Percentiles rank a stretch among this genome's conserved stretches.
These are phyloP conservation scores for Leptopilina boulardi DNA, from an alignment of 1,140 invertebrate genomes.

Conservation along the genomic window DNA sequence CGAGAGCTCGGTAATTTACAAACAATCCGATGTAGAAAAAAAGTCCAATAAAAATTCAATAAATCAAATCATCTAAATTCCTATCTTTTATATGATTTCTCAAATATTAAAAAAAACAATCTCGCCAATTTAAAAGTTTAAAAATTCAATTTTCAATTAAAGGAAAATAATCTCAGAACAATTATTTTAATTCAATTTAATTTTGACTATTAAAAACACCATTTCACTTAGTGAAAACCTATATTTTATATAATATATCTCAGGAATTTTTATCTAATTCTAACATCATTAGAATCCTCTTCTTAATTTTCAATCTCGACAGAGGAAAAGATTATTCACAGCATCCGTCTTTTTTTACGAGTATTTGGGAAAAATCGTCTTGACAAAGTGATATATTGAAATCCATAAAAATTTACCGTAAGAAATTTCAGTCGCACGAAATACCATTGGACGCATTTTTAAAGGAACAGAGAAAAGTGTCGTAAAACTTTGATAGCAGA, in stretches of 20 bases:
- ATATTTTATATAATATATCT: not conserved
- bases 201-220: too few species aligned
- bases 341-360: not conserved
- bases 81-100: not conserved
- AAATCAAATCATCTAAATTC: not conserved
- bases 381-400: conserved; percentile 20
- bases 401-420: conserved; percentile 15
- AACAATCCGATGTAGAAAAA: not conserved
- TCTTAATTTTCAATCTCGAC: not conserved
- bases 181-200: too few species aligned
- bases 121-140: too few species aligned
- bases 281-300: not conserved
- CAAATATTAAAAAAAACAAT: not conserved
- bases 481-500: not conserved
- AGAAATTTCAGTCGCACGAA: not conserved
- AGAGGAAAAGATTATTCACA: not conserved
- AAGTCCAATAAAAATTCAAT: not conserved
- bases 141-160: too few species aligned
- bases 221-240: not conserved
- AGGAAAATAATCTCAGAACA: too few species aligned
- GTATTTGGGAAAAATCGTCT: not conserved
- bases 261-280: conserved; percentile 14
- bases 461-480: not conserved
- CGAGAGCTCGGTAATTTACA: conserved; percentile 3
- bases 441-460: not conserved